These are phyloP conservation scores for Meloidogyne floridensis DNA, from an alignment of 1,140 invertebrate genomes.

Conservation along the genomic window DNA sequence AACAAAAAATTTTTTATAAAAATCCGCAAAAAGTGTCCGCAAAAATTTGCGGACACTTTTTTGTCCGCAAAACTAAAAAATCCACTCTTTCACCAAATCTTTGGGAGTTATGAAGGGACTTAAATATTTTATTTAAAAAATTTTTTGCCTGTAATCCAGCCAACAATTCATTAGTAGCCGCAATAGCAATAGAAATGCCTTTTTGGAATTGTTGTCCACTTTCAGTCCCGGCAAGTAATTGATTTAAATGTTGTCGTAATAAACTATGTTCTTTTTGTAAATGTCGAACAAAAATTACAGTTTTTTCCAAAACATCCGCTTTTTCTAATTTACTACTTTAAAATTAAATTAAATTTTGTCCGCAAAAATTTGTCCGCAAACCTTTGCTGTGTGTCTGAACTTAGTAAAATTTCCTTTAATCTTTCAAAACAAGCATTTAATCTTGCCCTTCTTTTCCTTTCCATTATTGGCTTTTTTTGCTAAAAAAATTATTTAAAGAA, in stretches of 20 bases:
- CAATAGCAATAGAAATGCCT: constrained; percentile 23
- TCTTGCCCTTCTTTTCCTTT: constrained; percentile 38
- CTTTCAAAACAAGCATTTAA: constrained; percentile 43
- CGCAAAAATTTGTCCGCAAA: background rate
- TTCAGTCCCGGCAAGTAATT: constrained; percentile 18
- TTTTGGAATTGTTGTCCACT: background rate
- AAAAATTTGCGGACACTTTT: no score
- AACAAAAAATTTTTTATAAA: no score
- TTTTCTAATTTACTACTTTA: constrained; percentile 49
- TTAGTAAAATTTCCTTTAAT: constrained; percentile 39
- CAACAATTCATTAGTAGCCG: constrained; percentile 26
- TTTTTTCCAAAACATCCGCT: constrained; percentile 49
- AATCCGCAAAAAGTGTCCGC: no score
- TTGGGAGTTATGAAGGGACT: no score
- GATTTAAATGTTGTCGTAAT: constrained; percentile 26
- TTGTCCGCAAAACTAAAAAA: no score
- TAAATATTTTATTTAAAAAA: background rate
- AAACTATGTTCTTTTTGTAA: constrained; percentile 23
- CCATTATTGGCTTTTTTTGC: constrained; percentile 50
- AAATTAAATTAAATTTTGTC: background rate
- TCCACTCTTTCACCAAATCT: no score
- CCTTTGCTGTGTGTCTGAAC: constrained; percentile 31
- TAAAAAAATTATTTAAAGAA: constrained; percentile 18
- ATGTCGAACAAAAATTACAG: constrained; percentile 31
- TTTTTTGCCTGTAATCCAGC: background rate